Base-by-base conservation (phyloP, 2,797 vertebrate species). In the Perodicticus potto region DNA sequence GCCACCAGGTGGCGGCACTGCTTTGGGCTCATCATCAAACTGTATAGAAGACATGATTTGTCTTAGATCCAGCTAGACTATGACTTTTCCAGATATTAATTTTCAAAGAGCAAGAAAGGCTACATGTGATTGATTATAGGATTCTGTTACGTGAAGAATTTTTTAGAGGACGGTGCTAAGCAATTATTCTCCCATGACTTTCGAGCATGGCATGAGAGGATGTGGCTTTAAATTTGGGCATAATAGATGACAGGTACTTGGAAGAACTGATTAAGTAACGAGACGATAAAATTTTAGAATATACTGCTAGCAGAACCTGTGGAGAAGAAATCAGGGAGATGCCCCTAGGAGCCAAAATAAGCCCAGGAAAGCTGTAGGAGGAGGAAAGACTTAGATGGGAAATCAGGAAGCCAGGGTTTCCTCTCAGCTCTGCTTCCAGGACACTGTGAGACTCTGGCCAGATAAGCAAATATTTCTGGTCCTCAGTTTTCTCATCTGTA, bases 41-140 rank as follows among this genome's bases (percentile, higher is more conserved):
- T 49, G 49, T 53, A 16, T 4, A 49, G 53, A 61, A 88, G 69
- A 40, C 73, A 57, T 3, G 37, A 74, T 70, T 91, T 86, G 34
- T 69, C 93, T 89, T 61, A 13, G 45, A 89, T 80, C 11, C 65
- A 83, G 10, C 34, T 25, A 73, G n/a, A 22, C 43, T 72, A 57
- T 49, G 72, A 93, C 93, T 93, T 97, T 93, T 96, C 92, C 76
- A 94, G 67, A 92, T 84, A 90, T 23, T 94, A 96, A 94, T 93
- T 92, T 92, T 94, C 85, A 92, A 92, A 95, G 70, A 89, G 40
- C 55, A 81, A 92, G 70, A 91, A 89, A 87, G 88, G 23, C 88
- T 78, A 78, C 67, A 17, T 27, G 74, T 94, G 88, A 97, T 91
- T 95, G 94, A 95, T 93, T 91, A 92, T 10, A 93, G 69, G 49